Percentiles rank a stretch among this genome's conserved stretches.
Evolutionary conservation across 2,797 vertebrate species (phyloP).

Genomic region (Lagothrix lagotricha): DNA sequence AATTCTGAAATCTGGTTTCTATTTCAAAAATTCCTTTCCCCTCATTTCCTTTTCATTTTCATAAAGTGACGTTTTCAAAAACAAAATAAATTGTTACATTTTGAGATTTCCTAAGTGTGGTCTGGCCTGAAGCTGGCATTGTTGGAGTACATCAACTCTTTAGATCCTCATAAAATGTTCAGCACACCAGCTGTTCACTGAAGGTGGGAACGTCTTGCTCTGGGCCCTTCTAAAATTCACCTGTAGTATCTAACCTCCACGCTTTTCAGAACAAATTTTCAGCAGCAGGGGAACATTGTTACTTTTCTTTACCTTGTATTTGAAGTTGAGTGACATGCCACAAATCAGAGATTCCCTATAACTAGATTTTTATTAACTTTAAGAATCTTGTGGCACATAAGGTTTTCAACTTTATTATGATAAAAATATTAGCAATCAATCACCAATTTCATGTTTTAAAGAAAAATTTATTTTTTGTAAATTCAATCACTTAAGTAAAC

Average conservation of each 20-base stretch:
- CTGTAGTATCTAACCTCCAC: neutral
- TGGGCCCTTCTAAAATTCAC: neutral
- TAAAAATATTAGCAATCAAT: neutral
- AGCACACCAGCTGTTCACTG: neutral
- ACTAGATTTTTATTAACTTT: neutral
- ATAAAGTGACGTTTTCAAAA: neutral
- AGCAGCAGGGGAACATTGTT: rapidly evolving
- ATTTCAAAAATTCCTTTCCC: neutral
- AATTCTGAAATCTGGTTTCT: neutral
- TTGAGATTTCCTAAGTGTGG: neutral
- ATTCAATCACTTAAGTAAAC: no score
- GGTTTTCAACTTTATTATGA: neutral
- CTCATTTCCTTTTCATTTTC: neutral
- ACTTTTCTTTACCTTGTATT: neutral
- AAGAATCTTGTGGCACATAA: neutral
- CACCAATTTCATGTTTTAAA: neutral
- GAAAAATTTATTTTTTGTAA: neutral
- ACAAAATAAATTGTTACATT: neutral
- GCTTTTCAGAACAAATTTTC: neutral
- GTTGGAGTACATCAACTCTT: neutral
- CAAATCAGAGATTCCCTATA: neutral
- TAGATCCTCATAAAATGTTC: neutral
- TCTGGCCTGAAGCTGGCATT: neutral
- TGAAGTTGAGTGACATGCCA: neutral
- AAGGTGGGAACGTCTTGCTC: neutral